Base-by-base conservation (phyloP, 2,113 vertebrate genomes). In the Callocephalon fimbriatum region DNA sequence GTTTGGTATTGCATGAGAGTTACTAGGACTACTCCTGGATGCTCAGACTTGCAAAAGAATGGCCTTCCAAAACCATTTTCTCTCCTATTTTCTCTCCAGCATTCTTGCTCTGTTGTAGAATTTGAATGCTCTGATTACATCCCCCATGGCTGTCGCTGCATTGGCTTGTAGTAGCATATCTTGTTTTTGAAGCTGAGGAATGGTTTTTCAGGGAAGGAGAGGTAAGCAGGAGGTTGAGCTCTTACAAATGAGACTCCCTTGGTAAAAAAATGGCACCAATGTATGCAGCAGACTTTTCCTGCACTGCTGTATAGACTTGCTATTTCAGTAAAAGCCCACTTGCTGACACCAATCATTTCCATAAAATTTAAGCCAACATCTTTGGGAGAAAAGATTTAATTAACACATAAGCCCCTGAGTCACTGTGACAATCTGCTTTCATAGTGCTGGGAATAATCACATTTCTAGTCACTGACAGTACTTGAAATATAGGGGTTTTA, bases 361-460 rank as follows among this genome's bases (percentile, higher is more conserved):
- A 4, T 83, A 95, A 96, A 94, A 96, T 94, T 95, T 91, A 93
- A 96, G 87, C 76, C 89, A 94, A 45, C 47, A 47, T 96, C 89
- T 94, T 75, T 73, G 62, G 79, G 85, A 95, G 80, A 90, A 94
- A 94, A 91, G 82, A 92, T 96, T 93, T 97, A 97, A 98, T 97
- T 98, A 98, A 97, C 95, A 96, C 95, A 88, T 97, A 96, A 90
- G 87, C 86, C 92, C 89, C 71, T 88, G 89, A 95, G 91, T 95
- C 92, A 94, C 85, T 81, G 14, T 95, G 86, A 91, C 88, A 97
- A 77, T 93, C 70, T 94, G 74, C 96, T 95, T 97, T 97, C 88
- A 82, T 76, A 67, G 68, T 70, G 82, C 79, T 94, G 85, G 77
- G 72, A 93, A 71, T 92, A 88, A 92, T 89, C 87, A 90, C 25